Base-by-base conservation (phyloP, 2,113 vertebrate species). In the Carassius carassius region DNA sequence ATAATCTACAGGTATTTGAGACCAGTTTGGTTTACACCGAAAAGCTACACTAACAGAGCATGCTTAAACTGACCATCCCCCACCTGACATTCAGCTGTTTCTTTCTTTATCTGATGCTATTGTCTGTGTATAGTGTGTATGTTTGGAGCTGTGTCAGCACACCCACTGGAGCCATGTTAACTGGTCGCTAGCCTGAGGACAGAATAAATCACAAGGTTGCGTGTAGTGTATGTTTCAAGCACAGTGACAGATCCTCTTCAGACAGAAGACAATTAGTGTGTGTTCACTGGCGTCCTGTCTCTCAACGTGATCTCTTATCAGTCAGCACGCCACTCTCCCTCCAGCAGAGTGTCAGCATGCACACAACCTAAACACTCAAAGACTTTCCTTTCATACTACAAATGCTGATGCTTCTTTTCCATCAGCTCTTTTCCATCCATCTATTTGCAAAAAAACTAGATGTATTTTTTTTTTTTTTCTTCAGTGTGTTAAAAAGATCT, bases 291-390 rank as follows among this genome's bases (percentile, higher is more conserved):
- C 65, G 5, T 80, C 83, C 49, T 76, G 58, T 82, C 60, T 32
- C 72, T 67, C 83, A 63, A 75, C 5, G 16, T 73, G 65, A 54
- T 84, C 49, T 37, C 80, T 91, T 90, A 92, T 92, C 91, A 85
- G 80, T 92, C 86, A 91, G 75, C 78, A 76, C 85, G 90, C 76
- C 88, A 90, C 73, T 89, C 87, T 86, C 23, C 54, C 63, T 72
- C 85, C 74, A 83, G 41, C 32, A n/a, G 85, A 85, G 70, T 2
- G 12, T 13, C 12, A 11, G 63, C 29, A 29, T 29, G 29, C 29
- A 17, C 63, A 13, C 63, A 16, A 16, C 67, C 78, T 17, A 65
- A 23, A 73, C 62, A 11, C 23, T 54, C 77, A 41, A 19, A 44
- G 49, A 32, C 49, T 49, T 63, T 85, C 86, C 63, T 86, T 81